Evolutionary conservation across 2,888 invertebrate species (phyloP), one percentile per base, ranked within the genome.

Genomic region (Periphyllus acericola): DNA sequence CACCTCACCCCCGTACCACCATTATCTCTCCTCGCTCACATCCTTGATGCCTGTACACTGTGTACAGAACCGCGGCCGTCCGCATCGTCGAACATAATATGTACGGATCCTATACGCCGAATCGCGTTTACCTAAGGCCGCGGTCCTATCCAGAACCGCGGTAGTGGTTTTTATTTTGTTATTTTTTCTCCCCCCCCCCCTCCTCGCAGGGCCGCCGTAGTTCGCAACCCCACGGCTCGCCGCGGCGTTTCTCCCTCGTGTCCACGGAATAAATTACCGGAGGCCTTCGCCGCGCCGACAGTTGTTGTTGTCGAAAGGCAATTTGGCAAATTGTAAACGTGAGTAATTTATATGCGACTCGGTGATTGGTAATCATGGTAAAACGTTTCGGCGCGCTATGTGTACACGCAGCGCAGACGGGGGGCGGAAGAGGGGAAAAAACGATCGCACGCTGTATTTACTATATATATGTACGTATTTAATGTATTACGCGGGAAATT

Each of bases 301-400:
- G 79, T 86, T 74, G 80, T 74, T 81, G 87, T 74, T 87, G 71
- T 87, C 80, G 80, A 87, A 87, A 87, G 80, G 87, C 87, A 80
- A 87, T 87, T 87, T 80, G 87, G 80, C 17, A 87, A 87, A 87
- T 87, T 87, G 87, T 87, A 87, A 80, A 86, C 86, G 86, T 60
- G 80, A 81, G 79, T 81, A 87, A 87, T 87, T 87, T 87, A 87
- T 87, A 87, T 55, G 40, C 60, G 14, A 55, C 80, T 55, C 80
- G 80, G 72, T 81, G 87, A 87, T 87, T 81, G 87, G 87, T 74
- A 87, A 87, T 87, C 87, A 87, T 32, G 87, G 80, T 80, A 87
- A 87, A 87, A 87, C 80, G 87, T 87, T 87, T 87, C 60, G 46
- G 74, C 36, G 52, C 3, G 71, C 29, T 4, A 9, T 29, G 46